Conservation (phyloP, 2,113 vertebrate genomes). For the Leucopsar rothschildi region DNA sequence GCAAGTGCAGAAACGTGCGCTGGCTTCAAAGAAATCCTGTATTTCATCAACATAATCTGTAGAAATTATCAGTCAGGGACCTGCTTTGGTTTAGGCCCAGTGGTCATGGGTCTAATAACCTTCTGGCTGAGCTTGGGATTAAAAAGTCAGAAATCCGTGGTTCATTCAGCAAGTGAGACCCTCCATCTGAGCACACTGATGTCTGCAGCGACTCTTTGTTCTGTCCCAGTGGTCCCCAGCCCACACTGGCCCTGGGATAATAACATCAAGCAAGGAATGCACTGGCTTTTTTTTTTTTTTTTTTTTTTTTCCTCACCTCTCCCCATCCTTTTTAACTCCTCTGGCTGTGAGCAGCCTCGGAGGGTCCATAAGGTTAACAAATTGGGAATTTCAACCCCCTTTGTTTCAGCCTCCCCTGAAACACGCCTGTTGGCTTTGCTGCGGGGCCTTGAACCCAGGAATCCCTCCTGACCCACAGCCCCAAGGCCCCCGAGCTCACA, state of each 20-base stretch:
- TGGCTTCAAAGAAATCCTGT: background rate
- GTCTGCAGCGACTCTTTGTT: constrained; percentile 16
- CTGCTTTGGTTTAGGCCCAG: background rate
- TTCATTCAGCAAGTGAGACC: background rate
- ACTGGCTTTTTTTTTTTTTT: background rate
- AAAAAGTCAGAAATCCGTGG: constrained; percentile 37
- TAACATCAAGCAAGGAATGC: constrained; percentile 32
- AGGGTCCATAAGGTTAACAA: constrained; percentile 59
- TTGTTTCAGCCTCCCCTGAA: constrained; percentile 45
- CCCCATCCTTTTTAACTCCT: constrained; percentile 18
- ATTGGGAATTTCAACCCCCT: constrained; percentile 49
- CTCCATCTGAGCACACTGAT: background rate
- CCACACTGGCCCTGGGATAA: background rate
- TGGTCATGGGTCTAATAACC: background rate
- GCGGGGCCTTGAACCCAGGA: background rate
- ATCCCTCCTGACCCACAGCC: background rate
- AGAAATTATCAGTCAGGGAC: background rate
- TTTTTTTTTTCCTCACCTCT: background rate
- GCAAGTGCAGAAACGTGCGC: background rate
- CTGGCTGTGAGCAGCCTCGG: background rate
- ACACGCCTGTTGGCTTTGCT: constrained; percentile 27
- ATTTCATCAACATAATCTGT: constrained; percentile 30
- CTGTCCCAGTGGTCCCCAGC: constrained; percentile 29
- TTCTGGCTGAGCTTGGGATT: constrained; percentile 12
- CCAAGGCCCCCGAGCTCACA: background rate